Base-by-base conservation (phyloP, 2,888 invertebrate genomes). In the Charanyca ferruginea region DNA sequence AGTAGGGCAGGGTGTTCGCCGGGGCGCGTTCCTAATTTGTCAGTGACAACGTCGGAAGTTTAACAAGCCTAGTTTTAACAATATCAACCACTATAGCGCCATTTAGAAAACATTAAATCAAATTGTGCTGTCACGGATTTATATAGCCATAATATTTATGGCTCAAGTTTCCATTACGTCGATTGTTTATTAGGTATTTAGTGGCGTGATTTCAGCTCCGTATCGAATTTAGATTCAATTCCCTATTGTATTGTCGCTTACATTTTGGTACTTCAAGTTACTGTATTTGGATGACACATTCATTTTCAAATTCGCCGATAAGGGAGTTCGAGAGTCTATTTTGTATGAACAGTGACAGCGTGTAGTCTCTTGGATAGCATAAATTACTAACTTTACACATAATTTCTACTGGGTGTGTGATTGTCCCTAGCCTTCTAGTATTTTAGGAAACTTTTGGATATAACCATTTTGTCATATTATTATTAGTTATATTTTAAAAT, bases 1-100 rank as follows among this genome's bases (percentile, higher is more conserved):
- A 94, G 91, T 84, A 85, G 69, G 86, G 80, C 82, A 80, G 80
- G 85, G 86, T 83, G 84, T 84, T 83, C 78, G 81, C 73, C 84
- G 86, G 85, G 75, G 88, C 86, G 88, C 88, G 90, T 85, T 89
- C 85, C 91, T 92, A 93, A 93, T 94, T 94, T 93, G 94, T 93
- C 92, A 93, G 93, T 93, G 93, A 94, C 94, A 93, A 87, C 91
- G 89, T 89, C 93, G 94, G 94, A 94, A 94, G 91, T 91, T 87
- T 86, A 90, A 90, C 90, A 89, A 87, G 88, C 88, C 90, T 84
- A 89, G 88, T 88, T 91, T 87, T 89, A 90, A 87, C 83, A 82
- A 80, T 83, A 84, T 77, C 78, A 72, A 81, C 77, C 83, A 81
- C 86, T 82, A 83, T 85, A 88, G 84, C 81, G 83, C 83, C 83